Evolutionary conservation across 2,113 vertebrate species (phyloP).

Genomic region (Python bivittatus): DNA sequence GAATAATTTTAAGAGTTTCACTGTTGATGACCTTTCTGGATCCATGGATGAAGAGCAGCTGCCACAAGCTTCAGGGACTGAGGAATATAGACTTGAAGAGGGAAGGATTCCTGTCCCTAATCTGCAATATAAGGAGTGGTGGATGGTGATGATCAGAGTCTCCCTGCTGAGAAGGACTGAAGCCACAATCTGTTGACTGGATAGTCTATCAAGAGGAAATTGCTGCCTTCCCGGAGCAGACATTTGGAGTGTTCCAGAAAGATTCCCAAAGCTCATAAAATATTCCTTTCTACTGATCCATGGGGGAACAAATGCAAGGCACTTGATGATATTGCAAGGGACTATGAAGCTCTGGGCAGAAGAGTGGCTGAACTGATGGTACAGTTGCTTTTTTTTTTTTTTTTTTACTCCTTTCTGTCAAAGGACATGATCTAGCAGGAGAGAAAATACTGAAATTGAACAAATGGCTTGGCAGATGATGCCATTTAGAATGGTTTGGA

Average conservation of each 20-base stretch:
- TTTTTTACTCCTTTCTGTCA: neutral
- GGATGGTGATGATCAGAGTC: neutral
- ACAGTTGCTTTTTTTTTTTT: neutral
- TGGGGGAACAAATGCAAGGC: neutral
- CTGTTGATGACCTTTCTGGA: neutral
- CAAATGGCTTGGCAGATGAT: neutral
- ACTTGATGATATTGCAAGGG: neutral
- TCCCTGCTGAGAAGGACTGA: neutral
- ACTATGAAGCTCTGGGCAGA: neutral
- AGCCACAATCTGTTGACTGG: neutral
- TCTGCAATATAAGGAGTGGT: neutral
- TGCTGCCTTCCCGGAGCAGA: neutral
- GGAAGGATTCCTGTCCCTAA: neutral
- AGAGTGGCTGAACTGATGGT: neutral
- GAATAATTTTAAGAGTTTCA: neutral
- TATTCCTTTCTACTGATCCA: neutral
- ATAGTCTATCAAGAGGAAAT: neutral
- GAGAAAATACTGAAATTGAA: neutral
- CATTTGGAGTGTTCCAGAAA: neutral
- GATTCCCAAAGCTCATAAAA: neutral
- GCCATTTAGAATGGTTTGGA: neutral
- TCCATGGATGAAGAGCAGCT: neutral
- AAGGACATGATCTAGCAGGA: neutral
- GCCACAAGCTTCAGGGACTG: neutral
- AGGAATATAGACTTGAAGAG: neutral